phyloP scores from a whole-genome alignment of 2,113 vertebrate species.

The Electrona antarctica region DNA sequence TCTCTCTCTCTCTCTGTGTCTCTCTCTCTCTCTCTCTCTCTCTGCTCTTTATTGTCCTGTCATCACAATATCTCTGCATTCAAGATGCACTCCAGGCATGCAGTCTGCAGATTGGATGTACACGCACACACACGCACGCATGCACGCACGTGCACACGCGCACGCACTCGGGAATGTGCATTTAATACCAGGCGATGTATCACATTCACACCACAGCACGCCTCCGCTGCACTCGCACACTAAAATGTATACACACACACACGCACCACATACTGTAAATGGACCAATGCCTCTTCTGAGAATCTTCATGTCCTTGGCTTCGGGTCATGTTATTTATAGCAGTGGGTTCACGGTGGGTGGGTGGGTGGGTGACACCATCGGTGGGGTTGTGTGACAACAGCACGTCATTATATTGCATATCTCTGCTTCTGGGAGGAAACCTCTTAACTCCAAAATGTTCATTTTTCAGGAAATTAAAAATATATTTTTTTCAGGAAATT shows the following conservation, averaged over 20 bases:
- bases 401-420: too few relatives aligned
- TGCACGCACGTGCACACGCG: not conserved
- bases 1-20: constrained; percentile 8
- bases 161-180: constrained; percentile 17
- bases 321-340: constrained; percentile 55
- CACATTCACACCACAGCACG: not conserved
- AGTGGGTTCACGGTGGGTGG: not conserved
- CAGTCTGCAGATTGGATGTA: constrained; percentile 41
- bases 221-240: not conserved
- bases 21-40: constrained; percentile 10
- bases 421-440: too few relatives aligned
- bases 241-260: not conserved
- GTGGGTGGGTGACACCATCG: too few relatives aligned
- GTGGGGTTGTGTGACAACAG: too few relatives aligned
- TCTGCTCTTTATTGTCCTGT: constrained; percentile 5
- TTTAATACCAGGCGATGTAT: constrained; percentile 1
- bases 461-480: too few relatives aligned
- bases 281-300: constrained; percentile 32
- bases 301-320: constrained; percentile 50
- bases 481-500: too few relatives aligned
- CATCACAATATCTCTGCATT: not conserved
- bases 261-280: constrained; percentile 1
- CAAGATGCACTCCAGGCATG: constrained; percentile 19
- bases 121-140: not conserved
- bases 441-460: too few relatives aligned